These are phyloP conservation scores for Opisthocomus hoazin DNA, from an alignment of 2,113 vertebrate genomes.

Conservation along the genomic window DNA sequence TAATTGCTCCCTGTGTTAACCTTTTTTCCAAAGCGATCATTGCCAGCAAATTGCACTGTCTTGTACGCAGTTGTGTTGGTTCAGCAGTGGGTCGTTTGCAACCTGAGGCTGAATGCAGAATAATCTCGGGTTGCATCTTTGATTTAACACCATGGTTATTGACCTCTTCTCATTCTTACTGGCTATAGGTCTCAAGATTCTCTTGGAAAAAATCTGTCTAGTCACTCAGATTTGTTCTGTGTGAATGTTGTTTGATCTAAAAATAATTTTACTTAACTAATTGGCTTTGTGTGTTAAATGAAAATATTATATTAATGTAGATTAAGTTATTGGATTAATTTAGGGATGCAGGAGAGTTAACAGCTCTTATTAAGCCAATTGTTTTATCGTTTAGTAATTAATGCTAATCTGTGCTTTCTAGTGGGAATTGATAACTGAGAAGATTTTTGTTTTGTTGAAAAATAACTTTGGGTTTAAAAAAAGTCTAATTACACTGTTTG, in stretches of 20 bases:
- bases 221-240: background rate
- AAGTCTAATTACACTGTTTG: background rate
- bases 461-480: background rate
- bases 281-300: background rate
- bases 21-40: background rate
- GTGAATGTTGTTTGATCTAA: background rate
- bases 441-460: background rate
- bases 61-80: background rate
- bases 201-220: background rate
- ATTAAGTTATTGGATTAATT: background rate
- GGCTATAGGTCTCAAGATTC: background rate
- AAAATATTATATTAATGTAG: background rate
- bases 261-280: background rate
- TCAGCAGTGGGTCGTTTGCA: background rate
- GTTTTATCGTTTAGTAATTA: background rate
- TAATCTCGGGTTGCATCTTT: background rate
- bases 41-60: background rate
- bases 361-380: background rate
- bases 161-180: background rate
- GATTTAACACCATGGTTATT: background rate
- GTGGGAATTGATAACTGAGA: background rate
- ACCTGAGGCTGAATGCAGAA: background rate
- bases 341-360: background rate
- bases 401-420: background rate
- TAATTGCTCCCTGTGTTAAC: background rate